Conservation (phyloP, 2,797 vertebrate species). For the Myotis planiceps region DNA sequence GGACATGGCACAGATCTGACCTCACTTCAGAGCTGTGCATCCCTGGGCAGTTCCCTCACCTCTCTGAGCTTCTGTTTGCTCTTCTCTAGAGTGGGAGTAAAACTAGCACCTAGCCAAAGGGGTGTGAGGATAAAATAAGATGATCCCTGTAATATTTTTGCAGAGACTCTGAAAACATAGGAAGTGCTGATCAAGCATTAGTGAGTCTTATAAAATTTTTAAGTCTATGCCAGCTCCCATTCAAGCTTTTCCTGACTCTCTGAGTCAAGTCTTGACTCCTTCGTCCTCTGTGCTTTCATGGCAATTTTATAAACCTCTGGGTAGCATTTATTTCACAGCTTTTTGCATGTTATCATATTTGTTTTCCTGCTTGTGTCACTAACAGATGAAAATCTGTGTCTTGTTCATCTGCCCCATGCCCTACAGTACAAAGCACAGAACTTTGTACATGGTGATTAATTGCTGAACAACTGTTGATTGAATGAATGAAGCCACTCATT, state of each 20-base stretch:
- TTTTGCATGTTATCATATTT: background rate
- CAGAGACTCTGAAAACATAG: background rate
- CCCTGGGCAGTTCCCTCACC: background rate
- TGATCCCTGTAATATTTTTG: background rate
- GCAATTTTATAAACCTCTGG: background rate
- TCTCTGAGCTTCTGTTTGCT: background rate
- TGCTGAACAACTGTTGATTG: background rate
- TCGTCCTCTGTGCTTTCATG: background rate
- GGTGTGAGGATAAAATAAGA: background rate
- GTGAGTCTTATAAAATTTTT: background rate
- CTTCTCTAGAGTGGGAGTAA: background rate
- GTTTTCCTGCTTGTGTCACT: background rate
- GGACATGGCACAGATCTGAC: fast-evolving
- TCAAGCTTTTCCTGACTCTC: background rate
- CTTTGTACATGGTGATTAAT: background rate
- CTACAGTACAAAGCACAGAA: background rate
- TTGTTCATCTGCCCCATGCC: background rate
- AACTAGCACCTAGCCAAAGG: background rate
- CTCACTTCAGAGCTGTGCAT: background rate
- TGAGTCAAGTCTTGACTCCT: background rate
- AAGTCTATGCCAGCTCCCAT: background rate
- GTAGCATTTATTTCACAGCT: background rate
- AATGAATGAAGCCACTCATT: background rate
- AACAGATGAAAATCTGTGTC: background rate
- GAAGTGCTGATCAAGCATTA: background rate